A percentile compares a stretch with the other conserved stretches of the same genome.
Conservation (phyloP, 2,888 invertebrate species). For the Leptothorax acervorum region DNA sequence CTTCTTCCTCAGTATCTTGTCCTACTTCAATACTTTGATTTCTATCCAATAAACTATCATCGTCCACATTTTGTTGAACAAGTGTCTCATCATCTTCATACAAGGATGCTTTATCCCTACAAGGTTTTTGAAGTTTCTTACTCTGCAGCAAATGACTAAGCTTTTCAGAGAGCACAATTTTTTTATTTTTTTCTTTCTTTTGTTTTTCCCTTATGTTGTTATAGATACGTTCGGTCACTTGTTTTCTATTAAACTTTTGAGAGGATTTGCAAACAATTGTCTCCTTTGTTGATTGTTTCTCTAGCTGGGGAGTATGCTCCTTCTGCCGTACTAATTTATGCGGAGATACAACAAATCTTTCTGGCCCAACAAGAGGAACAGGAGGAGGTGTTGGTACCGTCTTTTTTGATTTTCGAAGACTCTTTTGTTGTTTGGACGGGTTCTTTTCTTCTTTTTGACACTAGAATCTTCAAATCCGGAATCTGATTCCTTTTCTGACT, state of each 20-base stretch:
- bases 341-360: not conserved
- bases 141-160: not conserved
- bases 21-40: not conserved
- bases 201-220: not conserved
- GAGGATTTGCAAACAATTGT: not conserved
- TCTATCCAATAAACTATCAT: not conserved
- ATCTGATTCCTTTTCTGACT: slow-evolving; percentile 4
- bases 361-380: not conserved
- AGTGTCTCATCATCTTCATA: not conserved
- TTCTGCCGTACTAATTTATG: not conserved
- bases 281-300: not conserved
- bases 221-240: not conserved
- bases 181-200: not conserved
- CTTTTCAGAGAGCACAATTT: not conserved
- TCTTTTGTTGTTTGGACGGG: not conserved
- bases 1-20: not conserved
- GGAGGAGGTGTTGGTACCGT: not conserved
- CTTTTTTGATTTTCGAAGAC: not conserved
- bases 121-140: slow-evolving; percentile 4
- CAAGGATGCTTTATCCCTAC: not conserved
- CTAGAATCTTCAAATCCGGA: not conserved
- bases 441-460: not conserved
- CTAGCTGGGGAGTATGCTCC: not conserved
- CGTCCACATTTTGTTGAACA: not conserved
- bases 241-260: not conserved